A percentile compares a stretch with the other conserved stretches of the same genome.
These are phyloP conservation scores for Mythimna loreyi DNA, from an alignment of 2,888 invertebrate genomes.

Conservation along the genomic window DNA sequence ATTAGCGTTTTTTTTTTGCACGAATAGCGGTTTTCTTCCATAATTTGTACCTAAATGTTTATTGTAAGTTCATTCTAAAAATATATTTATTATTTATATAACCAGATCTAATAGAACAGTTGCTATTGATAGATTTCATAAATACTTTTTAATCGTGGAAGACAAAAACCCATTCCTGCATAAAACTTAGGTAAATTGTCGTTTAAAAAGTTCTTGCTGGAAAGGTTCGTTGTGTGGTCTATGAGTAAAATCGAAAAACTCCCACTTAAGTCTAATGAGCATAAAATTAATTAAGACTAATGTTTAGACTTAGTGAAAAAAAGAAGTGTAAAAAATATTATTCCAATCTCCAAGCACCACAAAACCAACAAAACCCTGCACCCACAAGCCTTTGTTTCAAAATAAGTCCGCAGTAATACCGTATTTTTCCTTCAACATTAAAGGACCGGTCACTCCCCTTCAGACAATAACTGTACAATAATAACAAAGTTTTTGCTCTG, in stretches of 20 bases:
- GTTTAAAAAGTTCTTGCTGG: too few relatives aligned
- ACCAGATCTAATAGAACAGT: too few relatives aligned
- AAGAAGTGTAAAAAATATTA: not conserved
- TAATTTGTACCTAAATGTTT: too few relatives aligned
- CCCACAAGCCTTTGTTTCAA: conserved; percentile 46
- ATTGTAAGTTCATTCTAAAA: too few relatives aligned
- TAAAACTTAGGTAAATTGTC: too few relatives aligned
- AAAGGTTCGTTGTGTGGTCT: not conserved
- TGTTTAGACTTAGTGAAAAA: too few relatives aligned
- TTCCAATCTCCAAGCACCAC: not conserved
- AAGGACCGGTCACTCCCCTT: conserved; percentile 66
- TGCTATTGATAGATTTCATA: too few relatives aligned
- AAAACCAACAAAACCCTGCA: not conserved
- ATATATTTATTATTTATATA: too few relatives aligned
- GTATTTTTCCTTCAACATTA: conserved; percentile 56
- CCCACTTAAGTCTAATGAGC: not conserved
- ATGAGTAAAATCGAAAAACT: not conserved
- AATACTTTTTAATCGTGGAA: too few relatives aligned
- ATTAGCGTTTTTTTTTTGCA: too few relatives aligned
- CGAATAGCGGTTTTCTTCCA: too few relatives aligned
- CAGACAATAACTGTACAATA: conserved; percentile 58
- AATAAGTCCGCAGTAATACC: conserved; percentile 34
- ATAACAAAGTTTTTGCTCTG: conserved; percentile 66
- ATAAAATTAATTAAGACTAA: not conserved
- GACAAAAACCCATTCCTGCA: too few relatives aligned